These are phyloP conservation scores for Elephas maximus DNA, from an alignment of 2,113 vertebrate species.

Conservation along the genomic window DNA sequence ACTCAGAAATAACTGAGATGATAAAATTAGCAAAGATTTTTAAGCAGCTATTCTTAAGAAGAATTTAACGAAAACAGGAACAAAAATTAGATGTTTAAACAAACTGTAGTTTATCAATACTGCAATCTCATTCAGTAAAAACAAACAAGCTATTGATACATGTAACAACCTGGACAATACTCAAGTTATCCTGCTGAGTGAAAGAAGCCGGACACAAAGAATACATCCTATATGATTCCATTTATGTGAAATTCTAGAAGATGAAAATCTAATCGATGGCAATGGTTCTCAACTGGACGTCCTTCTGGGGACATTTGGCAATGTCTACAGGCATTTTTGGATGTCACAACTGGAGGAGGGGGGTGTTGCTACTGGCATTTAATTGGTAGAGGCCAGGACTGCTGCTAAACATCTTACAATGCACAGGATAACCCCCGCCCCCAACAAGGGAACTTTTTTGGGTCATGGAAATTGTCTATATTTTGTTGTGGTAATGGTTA, in stretches of 20 bases:
- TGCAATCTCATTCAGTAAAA: neutral
- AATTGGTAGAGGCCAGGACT: too few relatives aligned
- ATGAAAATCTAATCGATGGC: neutral
- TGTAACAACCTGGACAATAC: neutral
- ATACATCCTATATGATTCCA: neutral
- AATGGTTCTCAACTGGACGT: neutral
- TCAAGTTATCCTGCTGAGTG: neutral
- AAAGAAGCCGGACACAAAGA: neutral
- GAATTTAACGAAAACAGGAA: constrained; percentile 1
- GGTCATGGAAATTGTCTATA: neutral
- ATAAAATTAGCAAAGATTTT: neutral
- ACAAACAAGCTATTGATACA: neutral
- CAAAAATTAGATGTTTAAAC: neutral
- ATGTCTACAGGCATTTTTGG: too few relatives aligned
- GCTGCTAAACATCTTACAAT: too few relatives aligned
- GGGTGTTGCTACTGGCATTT: too few relatives aligned
- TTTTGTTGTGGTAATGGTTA: neutral
- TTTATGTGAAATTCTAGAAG: neutral
- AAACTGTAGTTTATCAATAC: neutral
- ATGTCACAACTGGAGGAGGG: too few relatives aligned
- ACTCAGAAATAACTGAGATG: neutral
- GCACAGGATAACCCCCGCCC: too few relatives aligned
- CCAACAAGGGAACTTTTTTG: neutral
- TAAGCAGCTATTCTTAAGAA: neutral
- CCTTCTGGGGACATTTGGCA: too few relatives aligned